Conservation (phyloP, 2,888 invertebrate genomes). For the Unio delphinus region DNA sequence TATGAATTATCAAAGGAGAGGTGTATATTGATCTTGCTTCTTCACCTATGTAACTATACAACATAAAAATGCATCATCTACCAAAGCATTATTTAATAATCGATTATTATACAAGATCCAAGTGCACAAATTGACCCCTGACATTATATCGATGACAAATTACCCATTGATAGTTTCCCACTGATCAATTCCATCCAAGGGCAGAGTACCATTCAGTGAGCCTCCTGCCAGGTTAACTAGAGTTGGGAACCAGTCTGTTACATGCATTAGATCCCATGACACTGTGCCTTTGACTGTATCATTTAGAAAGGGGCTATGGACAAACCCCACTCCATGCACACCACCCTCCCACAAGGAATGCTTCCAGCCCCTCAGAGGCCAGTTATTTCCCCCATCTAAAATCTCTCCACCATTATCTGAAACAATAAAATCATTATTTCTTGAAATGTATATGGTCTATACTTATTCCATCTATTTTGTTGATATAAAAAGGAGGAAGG, state of each 20-base stretch:
- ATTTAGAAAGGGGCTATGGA: slow-evolving; percentile 17
- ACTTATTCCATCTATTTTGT: too few species aligned
- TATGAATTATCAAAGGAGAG: too few species aligned
- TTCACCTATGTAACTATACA: too few species aligned
- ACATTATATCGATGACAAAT: too few species aligned
- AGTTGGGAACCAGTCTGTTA: slow-evolving; percentile 60
- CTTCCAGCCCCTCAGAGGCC: slow-evolving; percentile 56
- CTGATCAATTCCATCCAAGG: slow-evolving; percentile 52
- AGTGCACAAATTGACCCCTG: too few species aligned
- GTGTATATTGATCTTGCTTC: too few species aligned
- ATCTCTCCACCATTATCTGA: slow-evolving; percentile 71
- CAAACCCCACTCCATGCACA: slow-evolving; percentile 51
- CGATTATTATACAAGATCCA: too few species aligned
- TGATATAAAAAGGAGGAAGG: too few species aligned
- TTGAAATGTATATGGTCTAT: too few species aligned
- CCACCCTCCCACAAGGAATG: slow-evolving; percentile 56
- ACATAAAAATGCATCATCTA: too few species aligned
- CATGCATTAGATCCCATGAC: slow-evolving; percentile 44
- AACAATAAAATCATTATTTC: slow-evolving; percentile 8
- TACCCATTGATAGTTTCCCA: slow-evolving; percentile 43
- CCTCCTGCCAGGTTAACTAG: slow-evolving; percentile 50
- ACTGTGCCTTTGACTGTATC: slow-evolving; percentile 6
- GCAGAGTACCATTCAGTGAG: slow-evolving; percentile 29
- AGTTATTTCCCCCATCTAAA: slow-evolving; percentile 51
- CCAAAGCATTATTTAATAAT: too few species aligned